These are phyloP conservation scores for Oxyteleia sp. DNA, from an alignment of 2,888 invertebrate species.

Conservation along the genomic window DNA sequence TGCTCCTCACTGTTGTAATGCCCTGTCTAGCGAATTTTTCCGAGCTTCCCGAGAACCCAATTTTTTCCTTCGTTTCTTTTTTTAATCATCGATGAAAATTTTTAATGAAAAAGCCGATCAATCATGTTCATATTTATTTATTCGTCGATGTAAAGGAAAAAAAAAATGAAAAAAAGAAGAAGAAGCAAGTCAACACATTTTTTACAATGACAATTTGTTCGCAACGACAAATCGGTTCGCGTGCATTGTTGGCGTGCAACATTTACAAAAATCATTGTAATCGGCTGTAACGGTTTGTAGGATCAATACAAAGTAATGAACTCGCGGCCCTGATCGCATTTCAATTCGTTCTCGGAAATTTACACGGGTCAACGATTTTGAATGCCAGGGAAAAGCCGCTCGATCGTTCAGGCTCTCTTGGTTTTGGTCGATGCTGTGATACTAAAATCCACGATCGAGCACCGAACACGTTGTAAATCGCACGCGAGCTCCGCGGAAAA, in stretches of 20 bases:
- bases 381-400: constrained; percentile 32
- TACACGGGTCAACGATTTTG: background rate
- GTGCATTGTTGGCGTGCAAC: background rate
- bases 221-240: background rate
- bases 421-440: constrained; percentile 49
- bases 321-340: constrained; percentile 19
- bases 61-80: constrained; percentile 19
- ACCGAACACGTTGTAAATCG: constrained; percentile 17
- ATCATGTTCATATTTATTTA: constrained; percentile 49
- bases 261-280: constrained; percentile 27
- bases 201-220: no score
- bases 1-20: constrained; percentile 6
- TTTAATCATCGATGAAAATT: constrained; percentile 25
- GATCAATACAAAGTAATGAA: constrained; percentile 12
- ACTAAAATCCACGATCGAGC: no score
- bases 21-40: constrained; percentile 22
- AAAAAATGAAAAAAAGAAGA: no score
- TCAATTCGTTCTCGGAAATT: constrained; percentile 19
- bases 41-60: constrained; percentile 13
- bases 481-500: constrained; percentile 16
- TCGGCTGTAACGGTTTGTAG: constrained; percentile 15
- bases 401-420: constrained; percentile 36
- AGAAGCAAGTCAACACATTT: no score
- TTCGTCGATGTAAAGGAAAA: no score
- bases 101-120: background rate